A percentile compares a stretch with the other conserved stretches of the same genome.
Conservation (phyloP, 2,888 invertebrate species). For the Podotricha telesiphe region DNA sequence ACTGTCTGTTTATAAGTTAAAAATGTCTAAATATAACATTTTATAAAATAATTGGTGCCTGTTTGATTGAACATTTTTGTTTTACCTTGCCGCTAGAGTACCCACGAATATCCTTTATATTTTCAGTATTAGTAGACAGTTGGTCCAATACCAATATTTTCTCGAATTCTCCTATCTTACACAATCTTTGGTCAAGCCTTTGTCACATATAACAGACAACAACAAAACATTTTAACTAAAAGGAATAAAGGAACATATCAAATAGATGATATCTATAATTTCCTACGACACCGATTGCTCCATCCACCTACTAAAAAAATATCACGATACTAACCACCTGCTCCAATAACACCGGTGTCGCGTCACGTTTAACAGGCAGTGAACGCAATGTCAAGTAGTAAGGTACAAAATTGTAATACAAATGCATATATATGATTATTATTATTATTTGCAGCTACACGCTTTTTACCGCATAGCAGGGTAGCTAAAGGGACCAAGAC, state of each 20-base stretch:
- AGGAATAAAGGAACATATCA: not conserved
- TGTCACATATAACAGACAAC: not conserved
- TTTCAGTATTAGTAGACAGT: too few relatives aligned
- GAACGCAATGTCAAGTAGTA: constrained; percentile 67
- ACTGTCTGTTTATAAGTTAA: not conserved
- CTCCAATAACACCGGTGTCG: constrained; percentile 23
- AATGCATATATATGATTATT: not conserved
- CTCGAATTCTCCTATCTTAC: too few relatives aligned
- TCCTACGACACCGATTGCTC: constrained; percentile 23
- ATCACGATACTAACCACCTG: constrained; percentile 11
- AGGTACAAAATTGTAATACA: constrained; percentile 5
- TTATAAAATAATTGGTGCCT: not conserved
- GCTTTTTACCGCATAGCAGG: too few relatives aligned
- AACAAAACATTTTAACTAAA: not conserved
- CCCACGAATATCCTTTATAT: too few relatives aligned
- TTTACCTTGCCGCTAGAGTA: too few relatives aligned
- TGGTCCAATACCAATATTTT: too few relatives aligned
- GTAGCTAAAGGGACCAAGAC: too few relatives aligned
- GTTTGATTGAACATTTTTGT: not conserved
- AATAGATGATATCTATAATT: constrained; percentile 7
- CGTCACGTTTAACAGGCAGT: constrained; percentile 45
- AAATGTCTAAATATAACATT: not conserved
- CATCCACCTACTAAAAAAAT: constrained; percentile 25
- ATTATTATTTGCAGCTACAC: too few relatives aligned
- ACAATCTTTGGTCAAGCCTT: too few relatives aligned